Percentiles rank a stretch among this genome's conserved stretches.
Evolutionary conservation across 2,888 invertebrate genomes (phyloP).

Genomic region (Ophraella communa): DNA sequence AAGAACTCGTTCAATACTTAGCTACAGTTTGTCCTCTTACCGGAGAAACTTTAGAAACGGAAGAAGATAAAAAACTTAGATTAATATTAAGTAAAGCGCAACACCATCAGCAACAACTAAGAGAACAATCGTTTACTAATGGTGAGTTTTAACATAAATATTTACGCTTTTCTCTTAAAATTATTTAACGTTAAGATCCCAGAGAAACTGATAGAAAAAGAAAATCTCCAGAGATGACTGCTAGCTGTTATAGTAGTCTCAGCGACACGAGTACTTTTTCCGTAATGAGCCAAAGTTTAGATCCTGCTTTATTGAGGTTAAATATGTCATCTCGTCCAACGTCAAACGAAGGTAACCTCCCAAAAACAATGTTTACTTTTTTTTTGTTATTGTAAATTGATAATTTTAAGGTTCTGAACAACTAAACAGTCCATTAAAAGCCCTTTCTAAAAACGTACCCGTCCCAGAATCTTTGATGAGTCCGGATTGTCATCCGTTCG

Average conservation of each 20-base stretch:
- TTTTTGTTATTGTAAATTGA: conserved; percentile 9
- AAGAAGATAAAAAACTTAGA: conserved; percentile 85
- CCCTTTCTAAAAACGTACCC: conserved; percentile 85
- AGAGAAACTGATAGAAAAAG: conserved; percentile 57
- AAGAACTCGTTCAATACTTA: conserved; percentile 80
- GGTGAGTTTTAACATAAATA: conserved; percentile 40
- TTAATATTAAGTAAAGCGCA: conserved; percentile 89
- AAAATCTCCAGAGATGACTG: conserved; percentile 75
- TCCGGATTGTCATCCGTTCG: conserved; percentile 70
- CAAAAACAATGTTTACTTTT: background rate
- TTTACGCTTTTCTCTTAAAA: conserved; percentile 1
- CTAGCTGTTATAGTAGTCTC: conserved; percentile 69
- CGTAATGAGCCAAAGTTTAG: conserved; percentile 70
- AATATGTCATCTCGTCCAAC: conserved; percentile 50
- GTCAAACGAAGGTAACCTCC: conserved; percentile 39
- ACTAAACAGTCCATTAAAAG: conserved; percentile 71
- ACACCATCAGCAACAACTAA: conserved; percentile 85
- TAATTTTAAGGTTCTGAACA: conserved; percentile 50
- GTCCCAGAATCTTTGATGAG: conserved; percentile 89
- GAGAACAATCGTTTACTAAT: conserved; percentile 63
- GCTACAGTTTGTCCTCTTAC: conserved; percentile 83
- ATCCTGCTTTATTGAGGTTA: conserved; percentile 64
- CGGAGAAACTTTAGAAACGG: conserved; percentile 81
- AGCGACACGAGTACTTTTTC: conserved; percentile 49
- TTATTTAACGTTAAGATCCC: conserved; percentile 53